Evolutionary conservation across 2,888 invertebrate genomes (phyloP).

Genomic region (Biston stratarius): DNA sequence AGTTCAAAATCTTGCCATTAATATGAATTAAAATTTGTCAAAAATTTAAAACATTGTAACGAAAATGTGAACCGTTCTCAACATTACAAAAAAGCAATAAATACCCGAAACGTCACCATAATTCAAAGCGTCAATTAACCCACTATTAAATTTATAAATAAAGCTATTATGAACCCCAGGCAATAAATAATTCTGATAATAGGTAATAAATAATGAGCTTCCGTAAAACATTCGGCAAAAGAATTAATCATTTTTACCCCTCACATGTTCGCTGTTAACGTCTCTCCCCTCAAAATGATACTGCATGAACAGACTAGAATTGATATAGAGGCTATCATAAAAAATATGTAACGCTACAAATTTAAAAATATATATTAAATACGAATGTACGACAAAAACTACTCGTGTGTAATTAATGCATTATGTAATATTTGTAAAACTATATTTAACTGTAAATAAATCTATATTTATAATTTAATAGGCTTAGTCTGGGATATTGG

Average conservation of each 20-base stretch:
- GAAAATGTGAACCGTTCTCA: background rate
- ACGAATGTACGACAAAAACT: no score
- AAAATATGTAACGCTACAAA: background rate
- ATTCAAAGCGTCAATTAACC: slow-evolving; percentile 24
- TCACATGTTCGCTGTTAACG: slow-evolving; percentile 38
- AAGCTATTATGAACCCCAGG: slow-evolving; percentile 24
- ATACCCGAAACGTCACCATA: slow-evolving; percentile 9
- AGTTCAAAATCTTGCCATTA: no score
- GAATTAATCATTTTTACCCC: slow-evolving; percentile 45
- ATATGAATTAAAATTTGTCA: no score
- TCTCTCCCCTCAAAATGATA: slow-evolving; percentile 43
- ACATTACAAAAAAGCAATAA: background rate
- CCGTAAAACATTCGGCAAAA: slow-evolving; percentile 39
- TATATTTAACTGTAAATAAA: no score
- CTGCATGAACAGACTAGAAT: slow-evolving; percentile 43
- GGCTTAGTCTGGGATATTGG: no score
- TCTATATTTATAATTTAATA: no score
- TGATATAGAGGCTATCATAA: slow-evolving; percentile 33
- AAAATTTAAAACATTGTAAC: background rate
- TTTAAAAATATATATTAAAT: no score
- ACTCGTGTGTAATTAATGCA: no score
- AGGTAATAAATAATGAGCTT: slow-evolving; percentile 37
- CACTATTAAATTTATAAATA: slow-evolving; percentile 15
- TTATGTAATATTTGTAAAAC: no score
- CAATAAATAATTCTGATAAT: slow-evolving; percentile 34